These are phyloP conservation scores for Megaceryle torquata DNA, from an alignment of 2,113 vertebrate species.

Conservation along the genomic window DNA sequence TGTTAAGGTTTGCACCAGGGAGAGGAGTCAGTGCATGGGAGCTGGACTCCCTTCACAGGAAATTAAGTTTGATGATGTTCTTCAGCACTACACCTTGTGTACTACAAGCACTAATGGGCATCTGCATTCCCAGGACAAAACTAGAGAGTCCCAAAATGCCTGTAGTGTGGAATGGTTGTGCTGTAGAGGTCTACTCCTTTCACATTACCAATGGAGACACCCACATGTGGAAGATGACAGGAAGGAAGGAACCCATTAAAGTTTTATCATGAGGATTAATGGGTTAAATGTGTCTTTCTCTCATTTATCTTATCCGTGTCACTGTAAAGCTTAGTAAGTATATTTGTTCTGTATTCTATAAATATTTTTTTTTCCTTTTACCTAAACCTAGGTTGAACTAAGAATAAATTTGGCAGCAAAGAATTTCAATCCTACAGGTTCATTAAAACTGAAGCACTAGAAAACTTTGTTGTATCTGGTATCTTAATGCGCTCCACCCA, in stretches of 20 bases:
- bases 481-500: neutral
- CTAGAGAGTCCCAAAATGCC: neutral
- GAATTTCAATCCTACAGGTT: neutral
- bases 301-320: neutral
- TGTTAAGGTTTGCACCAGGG: neutral
- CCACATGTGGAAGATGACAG: neutral
- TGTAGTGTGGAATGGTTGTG: accelerated
- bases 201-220: neutral
- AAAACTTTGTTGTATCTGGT: neutral
- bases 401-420: neutral
- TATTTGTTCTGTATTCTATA: neutral
- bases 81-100: neutral
- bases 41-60: neutral
- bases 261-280: neutral
- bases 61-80: accelerated
- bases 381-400: neutral
- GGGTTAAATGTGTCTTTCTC: neutral
- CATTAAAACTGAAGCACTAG: neutral
- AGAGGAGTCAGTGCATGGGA: neutral
- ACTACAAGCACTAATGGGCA: neutral
- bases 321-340: neutral
- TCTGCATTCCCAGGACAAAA: neutral
- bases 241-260: neutral
- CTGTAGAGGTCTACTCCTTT: neutral
- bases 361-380: neutral